Conservation (phyloP, 2,888 invertebrate species). For the Geotrupes spiniger region DNA sequence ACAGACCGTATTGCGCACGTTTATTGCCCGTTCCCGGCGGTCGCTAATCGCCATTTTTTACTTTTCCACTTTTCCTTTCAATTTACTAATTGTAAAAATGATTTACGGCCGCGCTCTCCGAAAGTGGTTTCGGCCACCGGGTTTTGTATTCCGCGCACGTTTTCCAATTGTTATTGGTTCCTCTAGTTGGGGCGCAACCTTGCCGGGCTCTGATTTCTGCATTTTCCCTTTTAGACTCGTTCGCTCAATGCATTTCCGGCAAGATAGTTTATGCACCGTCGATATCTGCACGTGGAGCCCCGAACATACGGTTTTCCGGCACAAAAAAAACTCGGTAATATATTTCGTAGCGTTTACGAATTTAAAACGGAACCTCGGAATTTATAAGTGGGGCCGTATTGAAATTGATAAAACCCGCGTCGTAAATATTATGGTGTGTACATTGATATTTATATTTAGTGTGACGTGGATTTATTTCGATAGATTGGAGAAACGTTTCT, state of each 20-base stretch:
- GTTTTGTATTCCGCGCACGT: constrained; percentile 37
- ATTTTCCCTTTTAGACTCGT: constrained; percentile 17
- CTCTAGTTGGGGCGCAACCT: constrained; percentile 26
- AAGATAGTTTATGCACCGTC: constrained; percentile 9
- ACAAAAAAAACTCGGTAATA: not conserved
- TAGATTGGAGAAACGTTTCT: too few species aligned
- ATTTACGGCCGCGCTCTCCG: constrained; percentile 32
- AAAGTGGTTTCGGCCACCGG: constrained; percentile 24
- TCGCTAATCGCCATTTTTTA: constrained; percentile 8
- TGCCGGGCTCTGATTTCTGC: constrained; percentile 36
- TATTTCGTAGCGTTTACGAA: constrained; percentile 15
- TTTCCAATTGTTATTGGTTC: constrained; percentile 40
- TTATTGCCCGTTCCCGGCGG: not conserved
- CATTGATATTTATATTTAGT: too few species aligned
- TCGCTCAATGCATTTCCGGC: constrained; percentile 2
- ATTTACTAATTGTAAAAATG: constrained; percentile 42
- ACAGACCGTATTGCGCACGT: constrained; percentile 8
- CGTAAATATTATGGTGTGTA: too few species aligned
- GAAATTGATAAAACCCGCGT: too few species aligned
- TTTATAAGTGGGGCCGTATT: too few species aligned
- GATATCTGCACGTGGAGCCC: constrained; percentile 6
- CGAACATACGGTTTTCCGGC: too few species aligned
- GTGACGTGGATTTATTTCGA: too few species aligned
- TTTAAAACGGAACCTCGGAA: constrained; percentile 17
- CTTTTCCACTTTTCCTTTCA: constrained; percentile 34